A percentile compares a stretch with the other conserved stretches of the same genome.
phyloP scores from a whole-genome alignment of 1,140 invertebrate genomes.

The Calycopis cecrops region DNA sequence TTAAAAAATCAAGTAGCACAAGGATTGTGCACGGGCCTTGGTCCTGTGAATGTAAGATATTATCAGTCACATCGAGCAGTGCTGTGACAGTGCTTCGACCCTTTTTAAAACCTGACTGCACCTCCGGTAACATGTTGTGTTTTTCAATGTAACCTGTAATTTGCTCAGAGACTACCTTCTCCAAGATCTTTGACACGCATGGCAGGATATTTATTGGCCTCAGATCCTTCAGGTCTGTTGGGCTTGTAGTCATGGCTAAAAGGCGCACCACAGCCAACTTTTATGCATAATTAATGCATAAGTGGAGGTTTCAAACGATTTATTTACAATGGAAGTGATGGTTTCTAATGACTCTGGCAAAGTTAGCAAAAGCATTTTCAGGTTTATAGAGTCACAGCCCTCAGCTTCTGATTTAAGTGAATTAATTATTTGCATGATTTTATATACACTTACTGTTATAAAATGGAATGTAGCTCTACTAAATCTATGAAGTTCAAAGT shows the following conservation, averaged over 20 bases:
- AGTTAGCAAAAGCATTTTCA: constrained; percentile 20
- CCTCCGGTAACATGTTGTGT: no score
- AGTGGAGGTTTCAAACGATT: constrained; percentile 14
- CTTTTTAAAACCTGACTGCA: no score
- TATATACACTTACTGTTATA: background rate
- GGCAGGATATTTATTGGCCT: constrained; percentile 28
- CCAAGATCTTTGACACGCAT: constrained; percentile 22
- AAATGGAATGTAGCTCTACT: constrained; percentile 4
- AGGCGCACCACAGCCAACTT: constrained; percentile 22
- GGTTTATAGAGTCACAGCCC: constrained; percentile 14
- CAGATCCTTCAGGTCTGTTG: constrained; percentile 24
- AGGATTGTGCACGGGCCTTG: no score
- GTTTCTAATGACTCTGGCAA: constrained; percentile 15
- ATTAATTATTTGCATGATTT: constrained; percentile 7
- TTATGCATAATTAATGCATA: constrained; percentile 23
- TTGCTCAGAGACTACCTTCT: constrained; percentile 18
- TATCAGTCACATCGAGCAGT: no score
- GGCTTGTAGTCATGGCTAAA: constrained; percentile 20
- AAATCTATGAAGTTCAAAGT: background rate
- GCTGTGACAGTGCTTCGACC: no score
- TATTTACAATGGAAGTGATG: constrained; percentile 25
- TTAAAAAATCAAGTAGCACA: no score
- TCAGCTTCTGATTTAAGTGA: constrained; percentile 16
- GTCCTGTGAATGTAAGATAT: no score
- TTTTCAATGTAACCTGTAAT: no score